Base-by-base conservation (phyloP, 2,888 invertebrate species). In the Pelosia muscerda region DNA sequence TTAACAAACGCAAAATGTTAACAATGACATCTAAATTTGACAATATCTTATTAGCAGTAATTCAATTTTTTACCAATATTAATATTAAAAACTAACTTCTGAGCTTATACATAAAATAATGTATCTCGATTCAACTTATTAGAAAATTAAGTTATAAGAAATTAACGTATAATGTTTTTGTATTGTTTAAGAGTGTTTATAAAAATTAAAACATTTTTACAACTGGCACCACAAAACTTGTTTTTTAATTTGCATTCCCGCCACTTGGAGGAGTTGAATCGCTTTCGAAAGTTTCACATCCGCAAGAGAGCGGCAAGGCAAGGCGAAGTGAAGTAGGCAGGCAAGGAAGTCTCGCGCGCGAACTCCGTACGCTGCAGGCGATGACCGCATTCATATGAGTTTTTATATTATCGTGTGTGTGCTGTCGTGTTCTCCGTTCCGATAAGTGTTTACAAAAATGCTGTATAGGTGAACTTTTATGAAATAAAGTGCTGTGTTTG, bases 201-300 rank as follows among this genome's bases (percentile, higher is more conserved):
- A 49, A 49, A 49, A 49, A n/a, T 49, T 19, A 56, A 57, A 38
- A 19, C 15, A 76, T 81, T 84, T 72, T 68, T 65, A 34, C 13
- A 4, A 49, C 74, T 90, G 90, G 91, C 81, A 90, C 81, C 83
- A 83, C 85, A 81, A 85, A 92, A 93, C 89, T 88, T 72, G 78
- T 73, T 94, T 90, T 90, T 86, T 93, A 92, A 90, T 93, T 92
- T 87, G 84, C 92, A 94, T 95, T 94, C 93, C 91, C 89, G 90
- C 93, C 94, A 90, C 94, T 93, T 92, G 95, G 92, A 79, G 92
- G 93, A 87, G 92, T 90, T 85, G 81, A 81, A 87, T 90, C 89
- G 92, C 92, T 95, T 95, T 95, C 94, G 94, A 95, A 95, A 95
- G 95, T 95, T 95, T 94, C 91, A 94, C 93, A 94, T 95, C 95